Base-by-base conservation (phyloP, 2,888 invertebrate species). In the Orchestes rusci region DNA sequence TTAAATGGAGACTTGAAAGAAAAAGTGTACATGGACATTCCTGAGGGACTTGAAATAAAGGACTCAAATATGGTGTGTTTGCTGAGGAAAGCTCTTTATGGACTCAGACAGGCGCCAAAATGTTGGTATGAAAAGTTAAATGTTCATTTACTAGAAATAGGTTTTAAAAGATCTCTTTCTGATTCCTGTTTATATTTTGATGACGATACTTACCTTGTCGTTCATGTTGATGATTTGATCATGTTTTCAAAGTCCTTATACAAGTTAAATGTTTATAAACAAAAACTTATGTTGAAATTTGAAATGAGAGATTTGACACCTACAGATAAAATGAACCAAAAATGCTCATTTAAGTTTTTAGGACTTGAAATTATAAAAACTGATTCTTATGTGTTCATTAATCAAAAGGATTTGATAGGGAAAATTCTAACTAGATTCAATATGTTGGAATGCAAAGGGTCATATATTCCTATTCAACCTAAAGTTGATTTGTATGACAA, bases 1-100 rank as follows among this genome's bases (percentile, higher is more conserved):
- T 37, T 59, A 13, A 54, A 59, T 40, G 55, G 59, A 13, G 38
- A 52, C 5, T 30, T 30, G 12, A 30, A 1, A 13, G 2, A 30
- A 12, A n/a, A 1, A 10, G 31, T 30, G 31, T 30, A 7, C 1
- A 10, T 30, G 31, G 12, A 30, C 5, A n/a, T 30, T 30, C 31
- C 31, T 12, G 31, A 30, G 5, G 31, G 31, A n/a, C n/a, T n/a
- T n/a, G 48, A 45, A 44, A 45, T 45, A 41, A 44, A 19, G 41
- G 41, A 32, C 27, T 45, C 34, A 45, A 48, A 45, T 48, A 45
- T n/a, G n/a, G 23, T 23, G 5, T 23, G 23, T 23, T 7, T 7
- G 10, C 31, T 42, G 2, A 36, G 29, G 7, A 45, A 45, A 29
- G 13, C 41, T 16, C 18, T 42, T n/a, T 45, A 45, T 12, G 18